phyloP scores from a whole-genome alignment of 2,113 vertebrate genomes.

The Cricetomys ansorgei region DNA sequence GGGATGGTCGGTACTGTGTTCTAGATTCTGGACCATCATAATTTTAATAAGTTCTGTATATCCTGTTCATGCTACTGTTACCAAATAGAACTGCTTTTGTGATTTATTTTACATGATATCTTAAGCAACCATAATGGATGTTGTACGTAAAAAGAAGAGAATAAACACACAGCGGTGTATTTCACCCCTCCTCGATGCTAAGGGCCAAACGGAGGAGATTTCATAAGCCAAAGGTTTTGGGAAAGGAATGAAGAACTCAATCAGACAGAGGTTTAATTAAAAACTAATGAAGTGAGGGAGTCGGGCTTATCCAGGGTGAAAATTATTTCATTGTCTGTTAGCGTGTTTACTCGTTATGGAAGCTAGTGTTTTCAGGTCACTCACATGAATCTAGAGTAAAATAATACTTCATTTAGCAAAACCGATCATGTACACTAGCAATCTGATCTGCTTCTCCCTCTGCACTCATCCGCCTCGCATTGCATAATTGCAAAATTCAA shows the following conservation, averaged over 20 bases:
- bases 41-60: background rate
- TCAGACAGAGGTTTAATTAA: constrained; percentile 82
- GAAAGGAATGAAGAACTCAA: constrained; percentile 72
- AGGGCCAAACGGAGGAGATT: constrained; percentile 47
- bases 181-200: background rate
- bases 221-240: constrained; percentile 62
- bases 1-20: background rate
- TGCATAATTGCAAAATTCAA: background rate
- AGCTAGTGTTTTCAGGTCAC: constrained; percentile 63
- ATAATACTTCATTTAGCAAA: constrained; percentile 78
- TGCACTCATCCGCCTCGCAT: constrained; percentile 26
- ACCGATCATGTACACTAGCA: constrained; percentile 27
- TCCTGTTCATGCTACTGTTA: background rate
- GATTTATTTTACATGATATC: background rate
- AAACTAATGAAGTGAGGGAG: constrained; percentile 80
- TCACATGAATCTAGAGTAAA: constrained; percentile 68
- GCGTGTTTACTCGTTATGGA: constrained; percentile 69
- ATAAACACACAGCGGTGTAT: constrained; percentile 36
- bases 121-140: constrained; percentile 42
- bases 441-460: constrained; percentile 29
- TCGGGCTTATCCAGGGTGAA: constrained; percentile 64
- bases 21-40: background rate
- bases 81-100: background rate
- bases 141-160: background rate
- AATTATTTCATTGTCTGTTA: constrained; percentile 73